These are phyloP conservation scores for Heliconius himera DNA, from an alignment of 1,140 invertebrate genomes.

Conservation along the genomic window DNA sequence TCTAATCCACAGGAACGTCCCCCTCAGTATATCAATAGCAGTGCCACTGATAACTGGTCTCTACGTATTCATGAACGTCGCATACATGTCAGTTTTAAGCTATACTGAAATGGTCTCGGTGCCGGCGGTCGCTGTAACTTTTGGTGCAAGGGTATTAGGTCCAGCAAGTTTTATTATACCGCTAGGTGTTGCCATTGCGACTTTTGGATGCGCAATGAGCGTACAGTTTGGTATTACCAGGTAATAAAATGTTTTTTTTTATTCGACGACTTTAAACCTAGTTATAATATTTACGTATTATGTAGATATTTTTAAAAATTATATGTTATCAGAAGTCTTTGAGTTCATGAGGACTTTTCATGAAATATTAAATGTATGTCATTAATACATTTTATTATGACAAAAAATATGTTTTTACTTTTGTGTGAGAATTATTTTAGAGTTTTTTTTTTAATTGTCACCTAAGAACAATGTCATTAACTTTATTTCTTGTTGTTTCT, in stretches of 20 bases:
- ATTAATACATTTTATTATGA: no score
- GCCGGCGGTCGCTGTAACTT: constrained; percentile 92
- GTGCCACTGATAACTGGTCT: constrained; percentile 93
- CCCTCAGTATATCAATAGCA: constrained; percentile 94
- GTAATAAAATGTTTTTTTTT: constrained; percentile 53
- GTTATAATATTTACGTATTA: not conserved
- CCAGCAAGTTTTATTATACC: constrained; percentile 85
- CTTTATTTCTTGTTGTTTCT: constrained; percentile 28
- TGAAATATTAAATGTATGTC: no score
- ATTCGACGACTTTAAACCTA: not conserved
- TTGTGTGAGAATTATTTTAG: no score
- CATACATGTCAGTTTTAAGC: constrained; percentile 94
- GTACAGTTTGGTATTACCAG: constrained; percentile 89
- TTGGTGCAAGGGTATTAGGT: constrained; percentile 85
- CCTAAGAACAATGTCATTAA: no score
- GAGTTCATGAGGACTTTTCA: no score
- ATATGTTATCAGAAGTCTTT: no score
- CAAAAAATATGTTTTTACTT: no score
- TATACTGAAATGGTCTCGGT: constrained; percentile 90
- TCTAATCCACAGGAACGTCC: constrained; percentile 84
- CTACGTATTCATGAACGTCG: constrained; percentile 95
- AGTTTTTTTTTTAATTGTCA: no score
- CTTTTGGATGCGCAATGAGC: constrained; percentile 89
- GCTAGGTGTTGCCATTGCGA: constrained; percentile 87
- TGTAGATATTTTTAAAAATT: not conserved